Base-by-base conservation (phyloP, 2,888 invertebrate genomes). In the Dimorphilus gyrociliatus region DNA sequence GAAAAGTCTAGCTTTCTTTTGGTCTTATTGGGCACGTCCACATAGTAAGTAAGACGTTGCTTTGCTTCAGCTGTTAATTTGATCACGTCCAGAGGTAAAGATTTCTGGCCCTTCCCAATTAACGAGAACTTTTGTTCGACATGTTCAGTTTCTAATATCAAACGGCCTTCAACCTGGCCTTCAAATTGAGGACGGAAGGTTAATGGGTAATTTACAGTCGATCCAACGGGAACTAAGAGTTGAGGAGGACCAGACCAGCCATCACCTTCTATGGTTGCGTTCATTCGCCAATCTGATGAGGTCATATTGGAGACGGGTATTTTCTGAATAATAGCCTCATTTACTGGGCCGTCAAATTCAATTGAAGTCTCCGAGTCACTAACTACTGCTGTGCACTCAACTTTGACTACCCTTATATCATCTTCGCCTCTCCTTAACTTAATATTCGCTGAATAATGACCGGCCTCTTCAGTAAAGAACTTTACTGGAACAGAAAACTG, bases 231-330 rank as follows among this genome's bases (percentile, higher is more conserved):
- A 26, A 52, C 59, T 17, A 53, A 34, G 8, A 61, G 35, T 8
- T 42, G 33, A 3, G 39, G 30, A 5, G 58, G 57, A 2, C 61
- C 62, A 28, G 39, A 39, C 41, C 62, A 63, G 1, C 53, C 53
- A 16, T 40, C 38, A 4, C 59, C 60, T 4, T 40, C 42, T 16
- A 60, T 48, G 8, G 30, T 34, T 2, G 55, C 55, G 19, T 41
- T 34, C 25, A 60, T 40, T 1, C 45, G 47, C 61, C 61, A 61
- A 38, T 59, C 57, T 34, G 50, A 38, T 34, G 49, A 50, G 5
- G 57, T 55, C 41, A 7, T 15, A 44, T 55, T 47, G 47, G 60
- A 60, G 27, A 62, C 44, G 3, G 62, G 61, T 25, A 62, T 55
- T 32, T 55, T 44, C 40, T 62, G 62, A 7, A 48, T 45, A 21